These are phyloP conservation scores for Aselliscus stoliczkanus DNA, from an alignment of 2,797 vertebrate species.

Conservation along the genomic window DNA sequence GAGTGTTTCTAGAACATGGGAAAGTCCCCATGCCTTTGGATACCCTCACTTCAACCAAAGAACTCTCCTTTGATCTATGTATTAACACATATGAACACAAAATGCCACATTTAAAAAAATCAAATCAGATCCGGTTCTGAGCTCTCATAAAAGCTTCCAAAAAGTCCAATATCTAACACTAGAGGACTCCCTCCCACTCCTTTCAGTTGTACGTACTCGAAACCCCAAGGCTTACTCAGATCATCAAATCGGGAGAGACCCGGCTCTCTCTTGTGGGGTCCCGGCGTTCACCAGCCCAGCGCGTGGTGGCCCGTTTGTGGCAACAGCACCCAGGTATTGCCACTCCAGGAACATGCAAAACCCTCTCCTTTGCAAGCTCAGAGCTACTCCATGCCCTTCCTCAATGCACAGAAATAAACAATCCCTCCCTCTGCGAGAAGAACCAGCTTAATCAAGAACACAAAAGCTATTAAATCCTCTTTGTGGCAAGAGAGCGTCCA, in stretches of 20 bases:
- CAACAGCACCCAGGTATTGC: background rate
- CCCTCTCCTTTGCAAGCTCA: background rate
- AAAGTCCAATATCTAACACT: background rate
- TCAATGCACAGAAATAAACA: background rate
- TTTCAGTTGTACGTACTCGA: background rate
- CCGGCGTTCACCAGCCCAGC: fast-evolving
- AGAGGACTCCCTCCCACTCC: background rate
- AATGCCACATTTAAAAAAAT: background rate
- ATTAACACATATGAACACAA: background rate
- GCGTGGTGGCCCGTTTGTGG: background rate
- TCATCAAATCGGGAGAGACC: too few relatives aligned
- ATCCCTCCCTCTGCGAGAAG: background rate
- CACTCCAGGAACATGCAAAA: background rate
- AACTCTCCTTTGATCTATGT: background rate
- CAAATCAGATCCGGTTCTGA: background rate
- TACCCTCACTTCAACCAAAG: background rate
- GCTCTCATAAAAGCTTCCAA: background rate
- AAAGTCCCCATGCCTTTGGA: background rate
- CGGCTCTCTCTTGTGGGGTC: background rate
- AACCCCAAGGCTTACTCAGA: background rate
- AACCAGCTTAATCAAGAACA: background rate
- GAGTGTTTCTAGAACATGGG: background rate
- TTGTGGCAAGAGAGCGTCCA: background rate
- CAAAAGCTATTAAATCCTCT: background rate
- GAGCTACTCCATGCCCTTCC: background rate